Base-by-base conservation (phyloP, 2,113 vertebrate species). In the Xenus cinereus region DNA sequence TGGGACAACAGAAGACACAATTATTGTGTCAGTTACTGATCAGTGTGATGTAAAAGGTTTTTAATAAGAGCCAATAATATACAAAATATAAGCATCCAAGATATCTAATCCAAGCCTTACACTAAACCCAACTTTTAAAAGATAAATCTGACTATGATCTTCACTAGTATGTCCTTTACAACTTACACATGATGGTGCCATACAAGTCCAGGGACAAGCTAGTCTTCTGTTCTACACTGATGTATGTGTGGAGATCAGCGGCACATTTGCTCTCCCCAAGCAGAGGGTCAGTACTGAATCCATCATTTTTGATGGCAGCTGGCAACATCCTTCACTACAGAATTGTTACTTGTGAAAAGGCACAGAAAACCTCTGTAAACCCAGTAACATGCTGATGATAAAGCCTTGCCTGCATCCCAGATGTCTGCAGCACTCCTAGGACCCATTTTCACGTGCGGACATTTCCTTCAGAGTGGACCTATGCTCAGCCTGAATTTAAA, bases 251-350 rank as follows among this genome's bases (percentile, higher is more conserved):
- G 56, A 33, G 28, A 62, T 68, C 48, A 87, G 37, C 53, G 66
- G 71, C 0, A 1, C 0, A 0, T 59, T 45, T 82, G 17, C 9
- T 27, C n/a, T 87, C 43, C 35, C 35, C 16, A 24, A 4, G 60
- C 28, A 75, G n/a, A 3, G 33, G 16, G 18, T 54, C 62, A 67
- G 43, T n/a, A 15, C 46, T 28, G 35, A 84, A 64, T 39, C 24
- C 48, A 46, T 7, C 23, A 7, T 33, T 66, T 63, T 7, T 64
- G 41, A 19, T 2, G 16, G 30, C 62, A 64, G 21, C 39, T 76
- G 35, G 23, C 45, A n/a, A 17, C 33, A 6, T 1, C 17, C 80
- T 24, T 27, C 63, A 66, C n/a, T 23, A 41, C 4, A 23, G 43
- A 43, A 26, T 3, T 43, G 41, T 39, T 53, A 13, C 48, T 13